Base-by-base conservation (phyloP, 1,140 invertebrate genomes). In the Varroa destructor region DNA sequence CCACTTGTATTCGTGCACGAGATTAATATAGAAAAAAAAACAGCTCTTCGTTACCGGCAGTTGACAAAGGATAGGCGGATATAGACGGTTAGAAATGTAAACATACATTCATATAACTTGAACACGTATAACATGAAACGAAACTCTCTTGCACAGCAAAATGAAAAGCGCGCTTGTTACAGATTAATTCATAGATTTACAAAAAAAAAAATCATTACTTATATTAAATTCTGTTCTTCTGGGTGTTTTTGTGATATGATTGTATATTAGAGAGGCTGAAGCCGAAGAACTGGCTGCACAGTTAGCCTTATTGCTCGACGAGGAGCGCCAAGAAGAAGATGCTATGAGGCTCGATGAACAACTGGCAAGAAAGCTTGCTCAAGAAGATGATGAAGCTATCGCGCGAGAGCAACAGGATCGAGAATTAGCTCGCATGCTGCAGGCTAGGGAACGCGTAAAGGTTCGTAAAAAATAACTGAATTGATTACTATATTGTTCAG, bases 371-470 rank as follows among this genome's bases (percentile, higher is more conserved):
- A n/a, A 46, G 37, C 40, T 67, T 12, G 61, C 61, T 67, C 61
- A 67, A 67, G 61, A 67, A 40, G 61, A 67, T 43, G 61, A 67
- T 40, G 61, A 67, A 8, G 40, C 46, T 46, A 67, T 67, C 8
- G 61, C 61, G 1, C 61, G 46, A 37, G 61, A 67, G 8, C 61
- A 67, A 67, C 61, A 67, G 61, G 61, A 67, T 37, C 61, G 61
- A 67, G 61, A 67, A 37, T 37, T 67, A 12, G 61, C 61, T 67
- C 61, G 61, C 2, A 67, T 67, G 61, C 36, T 67, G 12, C 61
- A 67, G 10, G 61, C 61, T 2, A n/a, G 8, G 10, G 61, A 67
- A 37, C 10, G 61, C 12, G 12, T 67, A 40, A 67, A 67, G 61
- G 61, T 67, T 4, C 61, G 61, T 51, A 51, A 51, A 3, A 51